Evolutionary conservation across 2,797 vertebrate species (phyloP).

Genomic region (Pangasius macronema): DNA sequence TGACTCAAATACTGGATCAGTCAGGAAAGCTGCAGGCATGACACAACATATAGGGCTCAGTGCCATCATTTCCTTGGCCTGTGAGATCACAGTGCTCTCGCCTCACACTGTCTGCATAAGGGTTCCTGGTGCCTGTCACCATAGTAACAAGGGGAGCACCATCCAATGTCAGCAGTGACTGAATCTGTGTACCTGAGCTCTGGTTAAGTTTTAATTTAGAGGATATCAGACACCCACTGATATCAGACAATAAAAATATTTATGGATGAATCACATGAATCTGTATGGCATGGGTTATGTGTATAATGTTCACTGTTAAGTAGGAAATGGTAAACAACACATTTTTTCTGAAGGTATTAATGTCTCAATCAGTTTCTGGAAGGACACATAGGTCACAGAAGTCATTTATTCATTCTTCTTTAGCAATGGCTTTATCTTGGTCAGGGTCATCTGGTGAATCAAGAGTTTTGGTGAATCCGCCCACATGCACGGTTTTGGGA

Average conservation of each 20-base stretch:
- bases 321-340: constrained; percentile 1
- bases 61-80: constrained; percentile 46
- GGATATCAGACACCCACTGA: not conserved
- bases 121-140: constrained; percentile 66
- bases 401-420: not conserved
- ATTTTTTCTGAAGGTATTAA: not conserved
- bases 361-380: not conserved
- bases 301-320: not conserved
- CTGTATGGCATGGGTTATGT: not conserved
- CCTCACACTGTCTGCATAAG: constrained; percentile 59
- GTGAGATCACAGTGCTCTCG: constrained; percentile 63
- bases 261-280: too few species aligned
- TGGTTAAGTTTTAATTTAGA: constrained; percentile 27
- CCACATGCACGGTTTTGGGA: not conserved
- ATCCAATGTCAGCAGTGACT: constrained; percentile 52
- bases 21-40: constrained; percentile 44
- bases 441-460: not conserved
- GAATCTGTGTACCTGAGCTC: constrained; percentile 8
- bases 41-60: constrained; percentile 47
- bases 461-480: not conserved
- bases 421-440: not conserved
- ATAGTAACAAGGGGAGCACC: constrained; percentile 68
- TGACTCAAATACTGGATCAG: constrained; percentile 45
- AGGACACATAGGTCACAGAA: not conserved
- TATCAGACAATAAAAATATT: not conserved